These are phyloP conservation scores for Megalops cyprinoides DNA, from an alignment of 2,797 vertebrate genomes.

Conservation along the genomic window DNA sequence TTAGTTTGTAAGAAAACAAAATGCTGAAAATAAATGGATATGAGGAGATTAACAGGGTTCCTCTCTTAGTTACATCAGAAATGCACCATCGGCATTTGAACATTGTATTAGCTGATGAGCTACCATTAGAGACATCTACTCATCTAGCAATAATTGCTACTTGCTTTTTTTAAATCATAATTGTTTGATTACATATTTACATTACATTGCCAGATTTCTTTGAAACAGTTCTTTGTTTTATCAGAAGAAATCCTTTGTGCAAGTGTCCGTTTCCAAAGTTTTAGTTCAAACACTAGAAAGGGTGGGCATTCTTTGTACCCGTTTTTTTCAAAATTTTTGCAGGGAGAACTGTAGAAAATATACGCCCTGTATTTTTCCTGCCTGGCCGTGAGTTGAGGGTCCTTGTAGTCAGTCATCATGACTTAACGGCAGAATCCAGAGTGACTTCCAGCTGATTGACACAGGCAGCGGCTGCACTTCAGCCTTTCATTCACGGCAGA, in stretches of 20 bases:
- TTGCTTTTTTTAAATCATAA: background rate
- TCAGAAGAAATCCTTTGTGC: too few species aligned
- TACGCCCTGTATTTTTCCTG: conserved; percentile 12
- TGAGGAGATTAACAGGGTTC: too few species aligned
- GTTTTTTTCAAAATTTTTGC: background rate
- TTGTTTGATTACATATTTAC: too few species aligned
- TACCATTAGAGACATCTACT: background rate
- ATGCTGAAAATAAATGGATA: too few species aligned
- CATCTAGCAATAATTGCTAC: too few species aligned
- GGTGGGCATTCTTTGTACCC: background rate
- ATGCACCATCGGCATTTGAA: too few species aligned
- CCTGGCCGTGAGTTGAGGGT: background rate
- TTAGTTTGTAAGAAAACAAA: too few species aligned
- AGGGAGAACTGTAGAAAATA: background rate
- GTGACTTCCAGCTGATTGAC: background rate
- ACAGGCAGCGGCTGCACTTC: background rate
- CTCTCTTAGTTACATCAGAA: too few species aligned
- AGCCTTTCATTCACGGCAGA: background rate
- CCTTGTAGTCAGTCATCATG: background rate
- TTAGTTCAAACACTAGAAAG: background rate
- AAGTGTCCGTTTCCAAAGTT: background rate
- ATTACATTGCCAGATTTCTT: too few species aligned
- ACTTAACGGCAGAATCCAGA: background rate
- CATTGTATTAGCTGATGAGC: too few species aligned
- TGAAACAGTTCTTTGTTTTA: too few species aligned